Conservation (phyloP, 1,140 invertebrate genomes). For the Tetragnatha versicolor region DNA sequence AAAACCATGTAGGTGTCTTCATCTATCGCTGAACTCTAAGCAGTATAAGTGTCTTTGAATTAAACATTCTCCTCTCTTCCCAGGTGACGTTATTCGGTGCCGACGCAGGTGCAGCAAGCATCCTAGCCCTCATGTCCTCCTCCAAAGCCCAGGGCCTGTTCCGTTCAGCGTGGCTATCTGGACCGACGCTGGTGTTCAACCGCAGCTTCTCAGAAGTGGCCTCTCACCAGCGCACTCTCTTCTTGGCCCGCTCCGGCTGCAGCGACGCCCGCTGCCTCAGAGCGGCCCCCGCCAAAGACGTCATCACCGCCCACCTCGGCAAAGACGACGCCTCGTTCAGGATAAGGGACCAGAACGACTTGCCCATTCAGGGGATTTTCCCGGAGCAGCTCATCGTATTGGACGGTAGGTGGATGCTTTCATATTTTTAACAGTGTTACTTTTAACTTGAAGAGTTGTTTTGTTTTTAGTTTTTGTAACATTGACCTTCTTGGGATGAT, state of each 20-base stretch:
- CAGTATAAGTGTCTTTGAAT: too few species aligned
- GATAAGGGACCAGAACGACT: slow-evolving; percentile 59
- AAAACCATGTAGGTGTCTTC: too few species aligned
- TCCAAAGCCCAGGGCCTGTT: slow-evolving; percentile 35
- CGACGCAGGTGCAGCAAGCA: slow-evolving; percentile 57
- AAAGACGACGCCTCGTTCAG: slow-evolving; percentile 58
- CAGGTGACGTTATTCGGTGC: slow-evolving; percentile 57
- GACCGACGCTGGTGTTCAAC: slow-evolving; percentile 56
- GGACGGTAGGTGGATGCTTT: slow-evolving; percentile 51
- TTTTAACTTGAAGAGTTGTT: too few species aligned
- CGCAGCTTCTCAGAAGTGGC: slow-evolving; percentile 36
- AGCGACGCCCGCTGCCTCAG: slow-evolving; percentile 41
- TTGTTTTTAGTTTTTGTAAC: too few species aligned
- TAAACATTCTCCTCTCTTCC: too few species aligned
- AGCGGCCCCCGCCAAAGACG: slow-evolving; percentile 19
- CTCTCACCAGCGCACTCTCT: slow-evolving; percentile 21
- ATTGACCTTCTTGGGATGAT: too few species aligned
- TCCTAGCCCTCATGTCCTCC: slow-evolving; percentile 56
- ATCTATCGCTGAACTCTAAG: too few species aligned
- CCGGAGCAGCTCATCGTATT: slow-evolving; percentile 57
- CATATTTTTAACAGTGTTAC: neutral
- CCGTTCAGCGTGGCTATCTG: slow-evolving; percentile 54
- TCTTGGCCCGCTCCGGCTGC: slow-evolving; percentile 37
- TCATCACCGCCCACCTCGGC: slow-evolving; percentile 54
- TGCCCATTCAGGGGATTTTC: slow-evolving; percentile 58